phyloP scores from a whole-genome alignment of 1,140 invertebrate species.

The Copidosoma floridanum region DNA sequence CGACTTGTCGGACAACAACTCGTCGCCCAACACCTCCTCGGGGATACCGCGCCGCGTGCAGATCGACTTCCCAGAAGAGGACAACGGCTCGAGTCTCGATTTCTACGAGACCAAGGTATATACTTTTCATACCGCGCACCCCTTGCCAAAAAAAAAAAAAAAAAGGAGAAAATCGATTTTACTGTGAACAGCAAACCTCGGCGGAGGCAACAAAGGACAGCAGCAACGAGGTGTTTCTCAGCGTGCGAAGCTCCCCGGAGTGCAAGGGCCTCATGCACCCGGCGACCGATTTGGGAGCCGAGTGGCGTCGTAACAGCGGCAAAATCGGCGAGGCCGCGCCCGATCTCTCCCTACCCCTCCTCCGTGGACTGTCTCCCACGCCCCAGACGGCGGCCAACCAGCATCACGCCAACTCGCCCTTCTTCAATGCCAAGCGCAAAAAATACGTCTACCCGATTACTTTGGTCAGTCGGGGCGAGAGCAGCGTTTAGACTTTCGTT shows the following conservation, averaged over 20 bases:
- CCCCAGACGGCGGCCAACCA: constrained; percentile 43
- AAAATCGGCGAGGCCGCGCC: constrained; percentile 35
- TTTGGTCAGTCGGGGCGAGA: constrained; percentile 57
- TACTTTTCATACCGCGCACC: too few relatives aligned
- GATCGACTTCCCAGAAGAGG: constrained; percentile 43
- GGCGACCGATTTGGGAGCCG: constrained; percentile 54
- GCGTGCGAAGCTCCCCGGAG: constrained; percentile 47
- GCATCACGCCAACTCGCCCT: constrained; percentile 47
- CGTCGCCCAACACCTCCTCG: constrained; percentile 43
- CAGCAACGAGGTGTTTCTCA: constrained; percentile 46
- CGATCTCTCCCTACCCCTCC: constrained; percentile 59
- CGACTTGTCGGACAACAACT: constrained; percentile 49
- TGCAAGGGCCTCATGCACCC: constrained; percentile 49
- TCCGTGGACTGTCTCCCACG: constrained; percentile 57
- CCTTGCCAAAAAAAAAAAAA: too few relatives aligned
- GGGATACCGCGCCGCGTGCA: constrained; percentile 39
- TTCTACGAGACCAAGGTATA: constrained; percentile 48
- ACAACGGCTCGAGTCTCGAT: constrained; percentile 46
- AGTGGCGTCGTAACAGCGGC: constrained; percentile 44
- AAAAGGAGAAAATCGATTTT: background rate
- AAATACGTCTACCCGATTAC: constrained; percentile 63
- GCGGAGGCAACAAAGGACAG: constrained; percentile 42
- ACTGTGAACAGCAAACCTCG: constrained; percentile 39
- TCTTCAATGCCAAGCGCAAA: constrained; percentile 61
- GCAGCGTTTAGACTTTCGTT: constrained; percentile 53